Evolutionary conservation across 2,113 vertebrate genomes (phyloP).

Genomic region (Mesoclemmys tuberculata): DNA sequence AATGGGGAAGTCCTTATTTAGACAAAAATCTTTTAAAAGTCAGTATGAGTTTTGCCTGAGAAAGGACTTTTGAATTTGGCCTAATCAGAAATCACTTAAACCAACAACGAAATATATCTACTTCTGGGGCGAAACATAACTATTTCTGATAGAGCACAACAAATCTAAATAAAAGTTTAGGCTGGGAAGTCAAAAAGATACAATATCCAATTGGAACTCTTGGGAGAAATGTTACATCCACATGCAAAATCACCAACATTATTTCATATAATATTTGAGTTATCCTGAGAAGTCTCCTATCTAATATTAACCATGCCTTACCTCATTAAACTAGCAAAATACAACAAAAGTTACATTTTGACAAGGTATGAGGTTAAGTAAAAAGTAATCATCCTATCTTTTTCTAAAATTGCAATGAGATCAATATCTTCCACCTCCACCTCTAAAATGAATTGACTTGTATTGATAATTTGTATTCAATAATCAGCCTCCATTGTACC

Average conservation of each 20-base stretch:
- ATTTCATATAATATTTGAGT: background rate
- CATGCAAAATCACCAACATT: background rate
- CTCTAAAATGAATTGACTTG: background rate
- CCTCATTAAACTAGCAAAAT: background rate
- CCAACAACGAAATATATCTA: background rate
- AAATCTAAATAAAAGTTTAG: background rate
- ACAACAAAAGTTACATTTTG: background rate
- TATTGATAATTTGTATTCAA: conserved; percentile 29
- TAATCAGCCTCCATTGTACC: background rate
- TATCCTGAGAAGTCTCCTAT: background rate
- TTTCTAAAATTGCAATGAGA: background rate
- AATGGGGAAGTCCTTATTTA: background rate
- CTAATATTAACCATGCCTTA: background rate
- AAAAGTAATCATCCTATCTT: background rate
- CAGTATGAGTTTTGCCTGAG: rapidly evolving
- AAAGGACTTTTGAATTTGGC: background rate
- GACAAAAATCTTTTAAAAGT: background rate
- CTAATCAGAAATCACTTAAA: background rate
- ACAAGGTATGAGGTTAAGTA: background rate
- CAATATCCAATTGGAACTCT: background rate
- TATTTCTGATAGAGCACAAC: background rate
- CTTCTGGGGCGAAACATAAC: background rate
- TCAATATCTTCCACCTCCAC: conserved; percentile 11
- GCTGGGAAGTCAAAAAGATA: background rate
- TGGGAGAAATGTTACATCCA: background rate